Evolutionary conservation across 2,888 invertebrate species (phyloP), one percentile per base, ranked within the genome.

Genomic region (Ophioninae sp.): DNA sequence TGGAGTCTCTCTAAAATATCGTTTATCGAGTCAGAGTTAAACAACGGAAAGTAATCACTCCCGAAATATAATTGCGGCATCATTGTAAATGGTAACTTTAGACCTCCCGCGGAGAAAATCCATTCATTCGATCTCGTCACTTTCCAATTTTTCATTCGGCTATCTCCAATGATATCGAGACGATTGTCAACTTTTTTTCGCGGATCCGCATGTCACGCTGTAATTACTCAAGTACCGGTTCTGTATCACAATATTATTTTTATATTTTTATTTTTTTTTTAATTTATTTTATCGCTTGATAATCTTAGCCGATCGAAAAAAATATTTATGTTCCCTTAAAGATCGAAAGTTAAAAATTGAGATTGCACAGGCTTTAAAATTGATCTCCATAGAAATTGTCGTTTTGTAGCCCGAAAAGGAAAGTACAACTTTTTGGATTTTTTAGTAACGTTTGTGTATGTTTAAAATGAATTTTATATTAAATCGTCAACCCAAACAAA

Each of bases 51-150:
- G 56, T 64, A 64, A 77, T 77, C 56, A 30, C 71, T 61, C 41
- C 44, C 69, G 76, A 30, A 71, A 51, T 51, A 83, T 83, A 73
- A 83, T 80, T 58, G 71, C 76, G 72, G 76, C 64, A 68, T 56
- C 39, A n/a, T 30, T n/a, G 10, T 30, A 23, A 10, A 71, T 20
- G 39, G 63, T 51, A 61, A 73, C 37, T 10, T 17, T 51, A 10
- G 30, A 63, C n/a, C 51, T 10, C 9, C 5, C 44, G 73, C n/a
- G 51, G 22, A 39, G 56, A 44, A 67, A 69, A 73, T 77, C 39
- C 58, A 83, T 80, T 80, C 72, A 80, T 80, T 80, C 63, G 44
- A 77, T 51, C 68, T 39, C 61, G 67, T n/a, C 61, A 68, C 67
- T 41, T 79, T 44, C 17, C 44, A 8, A 41, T 20, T 51, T 23